Evolutionary conservation across 2,797 vertebrate genomes (phyloP).

Genomic region (Naso thynnoides): DNA sequence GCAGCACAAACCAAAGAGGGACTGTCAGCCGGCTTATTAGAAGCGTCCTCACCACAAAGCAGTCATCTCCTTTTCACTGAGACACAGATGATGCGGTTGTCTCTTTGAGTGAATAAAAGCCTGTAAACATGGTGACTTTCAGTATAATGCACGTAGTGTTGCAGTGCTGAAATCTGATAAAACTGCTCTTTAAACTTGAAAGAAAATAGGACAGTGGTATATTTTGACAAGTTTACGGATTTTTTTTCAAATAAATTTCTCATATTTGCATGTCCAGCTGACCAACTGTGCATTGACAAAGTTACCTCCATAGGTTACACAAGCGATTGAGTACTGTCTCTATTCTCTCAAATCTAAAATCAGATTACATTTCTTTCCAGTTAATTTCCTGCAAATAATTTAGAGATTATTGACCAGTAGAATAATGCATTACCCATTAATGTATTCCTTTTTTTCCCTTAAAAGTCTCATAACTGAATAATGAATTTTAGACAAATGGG

Average conservation of each 20-base stretch:
- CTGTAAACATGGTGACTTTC: not conserved
- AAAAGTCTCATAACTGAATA: not conserved
- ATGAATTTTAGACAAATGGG: no score
- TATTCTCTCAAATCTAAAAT: slow-evolving; percentile 6
- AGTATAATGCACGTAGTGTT: not conserved
- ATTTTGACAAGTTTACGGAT: no score
- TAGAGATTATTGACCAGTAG: not conserved
- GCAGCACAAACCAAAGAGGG: no score
- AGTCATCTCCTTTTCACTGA: not conserved
- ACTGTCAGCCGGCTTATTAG: no score
- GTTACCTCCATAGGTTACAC: no score
- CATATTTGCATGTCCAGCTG: not conserved
- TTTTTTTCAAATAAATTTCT: not conserved
- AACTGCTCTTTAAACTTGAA: no score
- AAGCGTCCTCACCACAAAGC: not conserved
- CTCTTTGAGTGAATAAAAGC: not conserved
- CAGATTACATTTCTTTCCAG: slow-evolving; percentile 4
- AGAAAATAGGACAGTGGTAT: no score
- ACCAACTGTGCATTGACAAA: no score
- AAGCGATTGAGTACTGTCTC: slow-evolving; percentile 3
- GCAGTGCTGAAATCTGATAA: not conserved
- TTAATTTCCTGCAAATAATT: not conserved
- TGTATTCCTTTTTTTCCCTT: not conserved
- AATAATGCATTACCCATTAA: not conserved
- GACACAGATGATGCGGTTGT: not conserved